These are phyloP conservation scores for Frankliniella fusca DNA, from an alignment of 2,888 invertebrate genomes.

Conservation along the genomic window DNA sequence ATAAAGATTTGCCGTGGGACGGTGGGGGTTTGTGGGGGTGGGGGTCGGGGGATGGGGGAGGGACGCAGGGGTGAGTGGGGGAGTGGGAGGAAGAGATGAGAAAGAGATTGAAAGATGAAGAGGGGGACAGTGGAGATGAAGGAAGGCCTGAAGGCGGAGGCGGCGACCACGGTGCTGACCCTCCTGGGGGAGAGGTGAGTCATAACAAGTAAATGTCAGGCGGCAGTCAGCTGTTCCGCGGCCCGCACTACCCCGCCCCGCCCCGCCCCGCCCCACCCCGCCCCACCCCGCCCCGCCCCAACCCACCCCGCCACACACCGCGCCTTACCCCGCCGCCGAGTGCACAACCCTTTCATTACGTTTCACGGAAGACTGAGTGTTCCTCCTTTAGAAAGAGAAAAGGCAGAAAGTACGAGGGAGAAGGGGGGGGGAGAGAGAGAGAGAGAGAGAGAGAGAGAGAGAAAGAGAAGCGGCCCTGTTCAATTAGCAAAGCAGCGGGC, in stretches of 20 bases:
- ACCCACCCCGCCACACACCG: neutral
- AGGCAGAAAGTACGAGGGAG: neutral
- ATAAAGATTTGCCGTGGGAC: slow-evolving; percentile 8
- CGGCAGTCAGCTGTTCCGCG: neutral
- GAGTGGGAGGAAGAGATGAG: no score
- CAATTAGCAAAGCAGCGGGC: no score
- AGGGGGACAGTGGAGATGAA: no score
- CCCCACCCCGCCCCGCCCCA: no score
- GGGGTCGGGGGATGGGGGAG: neutral
- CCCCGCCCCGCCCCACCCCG: neutral
- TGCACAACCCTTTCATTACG: slow-evolving; percentile 14
- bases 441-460: neutral
- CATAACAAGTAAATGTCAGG: neutral
- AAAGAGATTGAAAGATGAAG: no score
- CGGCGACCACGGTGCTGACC: no score
- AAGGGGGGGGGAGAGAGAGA: neutral
- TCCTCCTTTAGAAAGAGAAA: neutral
- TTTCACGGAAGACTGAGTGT: slow-evolving; percentile 24
- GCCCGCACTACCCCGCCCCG: neutral
- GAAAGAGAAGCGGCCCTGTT: neutral
- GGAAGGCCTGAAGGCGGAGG: no score
- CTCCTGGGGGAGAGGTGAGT: neutral
- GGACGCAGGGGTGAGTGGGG: no score
- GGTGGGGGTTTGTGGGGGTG: neutral
- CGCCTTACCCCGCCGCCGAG: neutral